These are phyloP conservation scores for Brachirus orientalis DNA, from an alignment of 2,113 vertebrate genomes.

Conservation along the genomic window DNA sequence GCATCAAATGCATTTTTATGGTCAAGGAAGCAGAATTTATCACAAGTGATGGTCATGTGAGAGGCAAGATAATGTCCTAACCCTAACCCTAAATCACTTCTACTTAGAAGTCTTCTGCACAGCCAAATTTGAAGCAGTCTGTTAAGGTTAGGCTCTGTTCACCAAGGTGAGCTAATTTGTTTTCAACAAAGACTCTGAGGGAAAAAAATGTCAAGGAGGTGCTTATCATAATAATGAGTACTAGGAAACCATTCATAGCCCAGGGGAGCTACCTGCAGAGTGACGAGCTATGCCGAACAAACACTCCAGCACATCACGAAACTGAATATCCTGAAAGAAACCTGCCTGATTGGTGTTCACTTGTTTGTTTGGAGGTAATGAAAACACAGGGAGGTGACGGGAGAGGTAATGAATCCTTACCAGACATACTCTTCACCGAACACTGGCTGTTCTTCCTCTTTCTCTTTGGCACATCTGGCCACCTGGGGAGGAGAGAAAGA, in stretches of 20 bases:
- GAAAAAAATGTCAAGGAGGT: conserved; percentile 12
- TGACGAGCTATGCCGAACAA: background rate
- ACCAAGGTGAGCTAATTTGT: conserved; percentile 14
- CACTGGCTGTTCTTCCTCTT: conserved; percentile 95
- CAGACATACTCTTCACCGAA: conserved; percentile 94
- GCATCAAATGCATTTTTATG: no score
- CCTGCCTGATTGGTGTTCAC: background rate
- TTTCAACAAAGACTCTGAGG: conserved; percentile 24
- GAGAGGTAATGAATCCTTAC: conserved; percentile 70
- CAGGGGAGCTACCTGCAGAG: background rate
- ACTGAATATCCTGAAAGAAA: background rate
- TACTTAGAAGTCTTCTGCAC: background rate
- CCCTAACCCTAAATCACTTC: no score
- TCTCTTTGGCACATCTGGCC: conserved; percentile 91
- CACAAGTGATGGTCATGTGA: no score
- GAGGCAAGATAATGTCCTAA: no score
- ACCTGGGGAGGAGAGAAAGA: conserved; percentile 69
- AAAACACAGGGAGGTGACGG: background rate
- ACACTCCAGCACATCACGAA: conserved; percentile 20
- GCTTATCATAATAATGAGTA: conserved; percentile 37
- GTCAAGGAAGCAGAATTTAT: no score
- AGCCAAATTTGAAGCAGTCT: background rate
- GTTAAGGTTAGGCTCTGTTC: background rate
- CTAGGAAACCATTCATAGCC: background rate
- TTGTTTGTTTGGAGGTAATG: conserved; percentile 6